phyloP scores from a whole-genome alignment of 2,888 invertebrate genomes.

The Platerodrilus igneus region DNA sequence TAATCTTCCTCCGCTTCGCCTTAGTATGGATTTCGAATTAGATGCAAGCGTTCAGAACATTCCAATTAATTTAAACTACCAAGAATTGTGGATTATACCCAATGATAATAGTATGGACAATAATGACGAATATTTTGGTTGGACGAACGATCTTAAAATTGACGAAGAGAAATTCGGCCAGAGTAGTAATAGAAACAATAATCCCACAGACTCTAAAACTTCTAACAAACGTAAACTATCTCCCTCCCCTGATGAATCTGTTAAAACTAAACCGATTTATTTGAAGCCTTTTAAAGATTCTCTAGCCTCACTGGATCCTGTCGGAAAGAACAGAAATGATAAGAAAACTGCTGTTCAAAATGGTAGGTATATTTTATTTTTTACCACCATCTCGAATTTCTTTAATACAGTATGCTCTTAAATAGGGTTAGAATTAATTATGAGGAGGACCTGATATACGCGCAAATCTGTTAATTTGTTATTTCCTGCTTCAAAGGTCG shows the following conservation, averaged over 20 bases:
- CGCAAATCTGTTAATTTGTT: too few species aligned
- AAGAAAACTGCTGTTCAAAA: constrained; percentile 30
- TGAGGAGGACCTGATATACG: too few species aligned
- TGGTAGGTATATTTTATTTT: constrained; percentile 34
- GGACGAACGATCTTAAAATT: constrained; percentile 43
- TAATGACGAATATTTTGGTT: constrained; percentile 45
- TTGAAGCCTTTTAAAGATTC: constrained; percentile 30
- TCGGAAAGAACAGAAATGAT: constrained; percentile 24
- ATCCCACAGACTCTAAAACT: constrained; percentile 23
- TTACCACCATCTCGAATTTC: too few species aligned
- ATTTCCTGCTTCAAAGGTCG: too few species aligned
- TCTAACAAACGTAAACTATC: constrained; percentile 33
- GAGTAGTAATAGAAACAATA: constrained; percentile 11
- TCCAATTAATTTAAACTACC: constrained; percentile 35
- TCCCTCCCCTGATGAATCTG: constrained; percentile 17
- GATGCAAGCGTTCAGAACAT: constrained; percentile 37
- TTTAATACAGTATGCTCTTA: too few species aligned
- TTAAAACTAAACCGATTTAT: constrained; percentile 26
- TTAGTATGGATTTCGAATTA: constrained; percentile 48
- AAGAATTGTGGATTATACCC: constrained; percentile 41
- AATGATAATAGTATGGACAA: constrained; percentile 40
- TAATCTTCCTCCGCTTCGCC: too few species aligned
- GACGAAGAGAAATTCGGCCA: constrained; percentile 33
- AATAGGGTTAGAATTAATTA: too few species aligned
- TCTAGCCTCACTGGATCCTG: constrained; percentile 26